Evolutionary conservation across 2,113 vertebrate genomes (phyloP), one percentile per base, ranked within the genome.

Genomic region (Rostratula benghalensis): DNA sequence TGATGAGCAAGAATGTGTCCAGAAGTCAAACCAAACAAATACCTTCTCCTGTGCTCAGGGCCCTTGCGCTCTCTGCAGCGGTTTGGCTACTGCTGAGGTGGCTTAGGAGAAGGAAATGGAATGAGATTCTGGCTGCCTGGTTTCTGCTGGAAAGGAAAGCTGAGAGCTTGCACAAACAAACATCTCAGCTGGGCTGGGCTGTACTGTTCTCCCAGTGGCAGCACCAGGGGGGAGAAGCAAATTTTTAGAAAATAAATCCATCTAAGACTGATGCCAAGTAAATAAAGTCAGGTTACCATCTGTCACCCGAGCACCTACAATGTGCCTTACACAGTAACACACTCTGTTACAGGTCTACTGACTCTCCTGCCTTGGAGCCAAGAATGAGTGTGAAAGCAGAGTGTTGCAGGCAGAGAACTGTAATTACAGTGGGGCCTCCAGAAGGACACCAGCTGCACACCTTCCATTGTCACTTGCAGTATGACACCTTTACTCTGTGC

Each of bases 261-360:
- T 22, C 7, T 24, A 15, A 2, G 1, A 10, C 1, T 19, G 13
- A 53, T 4, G 37, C 18, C 50, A 41, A 80, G n/a, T 10, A 4
- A 60, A 7, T 15, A 48, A 4, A 39, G n/a, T n/a, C 1, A 21
- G 23, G 67, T 33, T 57, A 0, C 2, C 1, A 2, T 23, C 41
- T 18, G 1, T 7, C 27, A 13, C 35, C 2, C 1, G 1, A 7
- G 46, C 9, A 46, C 46, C 46, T 46, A 21, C 46, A 7, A 37
- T 2, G 23, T 20, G 10, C 54, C 27, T 57, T 21, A 3, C 5
- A 2, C 0, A 6, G 35, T 4, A 11, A 5, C 3, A 4, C 0
- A 6, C n/a, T 37, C 25, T 25, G 6, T 61, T 11, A 7, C 22
- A 13, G 59, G 9, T 6, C 24, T 59, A 1, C 15, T 8, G 51